Percentiles rank a stretch among this genome's conserved stretches.
phyloP scores from a whole-genome alignment of 2,113 vertebrate genomes.

The Gallinago jamesoni region DNA sequence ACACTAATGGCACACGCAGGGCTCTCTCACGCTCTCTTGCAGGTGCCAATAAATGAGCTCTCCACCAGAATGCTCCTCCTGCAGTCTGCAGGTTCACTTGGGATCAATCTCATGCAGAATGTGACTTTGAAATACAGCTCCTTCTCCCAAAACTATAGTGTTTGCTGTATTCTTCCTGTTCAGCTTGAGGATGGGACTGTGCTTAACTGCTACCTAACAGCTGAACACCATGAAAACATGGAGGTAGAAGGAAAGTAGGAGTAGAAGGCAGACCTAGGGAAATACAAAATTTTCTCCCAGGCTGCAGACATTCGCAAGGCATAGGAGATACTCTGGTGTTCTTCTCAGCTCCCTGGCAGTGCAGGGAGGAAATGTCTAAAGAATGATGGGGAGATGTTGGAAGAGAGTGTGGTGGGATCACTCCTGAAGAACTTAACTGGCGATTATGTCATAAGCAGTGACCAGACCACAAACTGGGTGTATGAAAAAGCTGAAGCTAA shows the following conservation, averaged over 20 bases:
- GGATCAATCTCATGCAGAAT: not conserved
- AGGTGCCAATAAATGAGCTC: not conserved
- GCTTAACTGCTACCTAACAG: not conserved
- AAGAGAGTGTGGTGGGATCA: not conserved
- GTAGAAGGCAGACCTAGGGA: not conserved
- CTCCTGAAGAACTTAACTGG: not conserved
- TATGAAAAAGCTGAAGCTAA: not conserved
- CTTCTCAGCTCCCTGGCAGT: not conserved
- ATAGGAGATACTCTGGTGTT: not conserved
- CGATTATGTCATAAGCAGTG: not conserved
- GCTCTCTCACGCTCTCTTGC: fast-evolving
- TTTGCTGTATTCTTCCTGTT: not conserved
- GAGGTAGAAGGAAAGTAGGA: not conserved
- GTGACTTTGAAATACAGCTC: not conserved
- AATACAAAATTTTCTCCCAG: not conserved
- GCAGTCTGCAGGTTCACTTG: not conserved
- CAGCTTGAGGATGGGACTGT: not conserved
- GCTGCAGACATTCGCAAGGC: not conserved
- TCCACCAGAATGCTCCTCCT: not conserved
- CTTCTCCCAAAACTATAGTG: not conserved
- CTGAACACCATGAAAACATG: not conserved
- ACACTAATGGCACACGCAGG: not conserved
- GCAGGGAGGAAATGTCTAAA: not conserved
- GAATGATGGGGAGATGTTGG: not conserved
- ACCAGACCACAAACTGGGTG: not conserved